These are phyloP conservation scores for Numida meleagris DNA, from an alignment of 2,113 vertebrate genomes.

Conservation along the genomic window DNA sequence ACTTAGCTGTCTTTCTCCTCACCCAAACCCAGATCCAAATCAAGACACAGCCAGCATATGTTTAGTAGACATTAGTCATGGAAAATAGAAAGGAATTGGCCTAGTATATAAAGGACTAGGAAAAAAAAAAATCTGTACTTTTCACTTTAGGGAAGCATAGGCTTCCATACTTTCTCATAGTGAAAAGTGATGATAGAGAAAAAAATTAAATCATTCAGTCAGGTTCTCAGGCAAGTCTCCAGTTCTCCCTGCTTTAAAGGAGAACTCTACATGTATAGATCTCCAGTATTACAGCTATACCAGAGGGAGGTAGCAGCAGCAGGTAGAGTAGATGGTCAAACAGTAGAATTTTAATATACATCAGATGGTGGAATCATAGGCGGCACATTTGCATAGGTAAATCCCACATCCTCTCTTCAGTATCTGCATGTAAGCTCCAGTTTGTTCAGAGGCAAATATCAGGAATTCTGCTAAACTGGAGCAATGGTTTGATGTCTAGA, in stretches of 20 bases:
- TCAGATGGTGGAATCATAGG: rapidly evolving
- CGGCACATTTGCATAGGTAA: not conserved
- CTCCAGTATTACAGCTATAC: not conserved
- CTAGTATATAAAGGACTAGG: not conserved
- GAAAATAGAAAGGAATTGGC: slow-evolving; percentile 13
- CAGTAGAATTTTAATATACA: not conserved
- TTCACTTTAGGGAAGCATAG: not conserved
- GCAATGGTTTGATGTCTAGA: not conserved
- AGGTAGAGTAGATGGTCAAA: not conserved
- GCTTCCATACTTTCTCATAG: not conserved
- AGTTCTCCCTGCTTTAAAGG: not conserved
- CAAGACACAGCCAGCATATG: not conserved
- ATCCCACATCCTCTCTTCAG: not conserved
- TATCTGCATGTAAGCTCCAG: not conserved
- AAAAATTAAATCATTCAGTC: not conserved
- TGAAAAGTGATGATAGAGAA: not conserved
- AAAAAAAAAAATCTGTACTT: not conserved
- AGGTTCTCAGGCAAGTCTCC: not conserved
- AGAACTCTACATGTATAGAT: not conserved
- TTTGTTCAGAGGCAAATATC: not conserved
- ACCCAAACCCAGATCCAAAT: not conserved
- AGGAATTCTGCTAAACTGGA: not conserved
- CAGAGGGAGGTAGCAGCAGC: not conserved
- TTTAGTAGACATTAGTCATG: slow-evolving; percentile 39
- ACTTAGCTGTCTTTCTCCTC: not conserved